Evolutionary conservation across 2,797 vertebrate species (phyloP).

Genomic region (Benthosema pterotum): DNA sequence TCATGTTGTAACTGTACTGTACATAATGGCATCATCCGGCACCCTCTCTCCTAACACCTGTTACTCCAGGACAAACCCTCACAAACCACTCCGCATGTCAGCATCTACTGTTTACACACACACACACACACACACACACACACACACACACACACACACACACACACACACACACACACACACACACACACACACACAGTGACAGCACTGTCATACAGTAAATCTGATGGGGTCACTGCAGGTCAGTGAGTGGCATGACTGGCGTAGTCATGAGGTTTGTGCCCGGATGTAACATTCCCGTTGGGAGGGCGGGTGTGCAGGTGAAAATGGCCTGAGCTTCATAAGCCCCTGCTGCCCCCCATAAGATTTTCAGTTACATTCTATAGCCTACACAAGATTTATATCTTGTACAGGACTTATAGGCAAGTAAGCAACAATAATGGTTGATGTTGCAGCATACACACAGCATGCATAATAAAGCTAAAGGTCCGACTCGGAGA

Average conservation of each 20-base stretch:
- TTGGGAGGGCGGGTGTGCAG: no score
- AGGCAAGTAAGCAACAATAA: no score
- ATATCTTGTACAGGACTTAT: no score
- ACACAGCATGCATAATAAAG: no score
- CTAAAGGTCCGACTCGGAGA: no score
- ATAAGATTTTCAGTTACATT: no score
- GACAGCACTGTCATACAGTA: constrained; percentile 5
- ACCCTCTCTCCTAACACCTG: constrained; percentile 9
- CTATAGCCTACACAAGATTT: no score
- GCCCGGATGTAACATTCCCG: no score
- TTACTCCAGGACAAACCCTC: constrained; percentile 15
- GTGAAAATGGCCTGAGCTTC: no score
- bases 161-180: constrained; percentile 1
- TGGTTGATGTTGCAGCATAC: no score
- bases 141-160: constrained; percentile 3
- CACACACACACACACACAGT: not conserved
- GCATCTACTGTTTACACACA: constrained; percentile 22
- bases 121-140: not conserved
- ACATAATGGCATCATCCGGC: constrained; percentile 18
- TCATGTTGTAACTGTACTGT: constrained; percentile 29
- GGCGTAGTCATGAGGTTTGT: constrained; percentile 5
- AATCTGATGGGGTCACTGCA: constrained; percentile 19
- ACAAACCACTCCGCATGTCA: constrained; percentile 14
- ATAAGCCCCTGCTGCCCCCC: no score
- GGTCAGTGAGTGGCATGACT: constrained; percentile 5